Conservation (phyloP, 2,888 invertebrate genomes). For the Agriopis marginaria region DNA sequence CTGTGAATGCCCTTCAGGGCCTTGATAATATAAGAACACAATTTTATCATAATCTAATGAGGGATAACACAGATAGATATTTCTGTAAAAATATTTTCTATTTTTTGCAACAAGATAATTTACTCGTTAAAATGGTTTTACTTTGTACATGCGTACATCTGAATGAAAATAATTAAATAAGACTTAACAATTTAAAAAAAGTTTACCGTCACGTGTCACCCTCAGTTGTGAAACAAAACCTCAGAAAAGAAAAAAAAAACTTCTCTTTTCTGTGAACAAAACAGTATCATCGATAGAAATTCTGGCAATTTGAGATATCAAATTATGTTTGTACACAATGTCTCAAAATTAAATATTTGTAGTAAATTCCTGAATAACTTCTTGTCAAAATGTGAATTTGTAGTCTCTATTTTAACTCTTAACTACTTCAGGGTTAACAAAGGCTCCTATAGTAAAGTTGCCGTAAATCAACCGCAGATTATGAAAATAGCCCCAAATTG, state of each 20-base stretch:
- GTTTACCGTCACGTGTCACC: too few species aligned
- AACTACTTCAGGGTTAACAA: conserved; percentile 10
- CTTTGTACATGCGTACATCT: not conserved
- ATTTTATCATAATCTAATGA: not conserved
- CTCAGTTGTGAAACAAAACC: too few species aligned
- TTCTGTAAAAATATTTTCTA: too few species aligned
- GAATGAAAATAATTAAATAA: too few species aligned
- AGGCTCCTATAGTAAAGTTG: conserved; percentile 13
- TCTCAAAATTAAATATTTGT: not conserved
- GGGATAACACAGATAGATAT: not conserved
- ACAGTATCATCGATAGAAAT: too few species aligned
- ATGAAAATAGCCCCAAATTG: conserved; percentile 41
- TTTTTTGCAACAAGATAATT: too few species aligned
- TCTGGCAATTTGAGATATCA: not conserved
- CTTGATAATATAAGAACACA: not conserved
- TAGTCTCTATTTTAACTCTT: conserved; percentile 1
- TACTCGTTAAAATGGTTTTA: too few species aligned
- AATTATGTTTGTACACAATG: not conserved
- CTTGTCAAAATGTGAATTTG: not conserved
- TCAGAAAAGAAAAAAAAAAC: too few species aligned
- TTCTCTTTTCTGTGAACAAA: too few species aligned
- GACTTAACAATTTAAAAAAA: too few species aligned
- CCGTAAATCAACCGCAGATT: conserved; percentile 40
- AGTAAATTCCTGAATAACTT: not conserved
- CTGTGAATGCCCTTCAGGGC: not conserved